Evolutionary conservation across 2,888 invertebrate species (phyloP).

Genomic region (Spatulosminthurus flaviceps): DNA sequence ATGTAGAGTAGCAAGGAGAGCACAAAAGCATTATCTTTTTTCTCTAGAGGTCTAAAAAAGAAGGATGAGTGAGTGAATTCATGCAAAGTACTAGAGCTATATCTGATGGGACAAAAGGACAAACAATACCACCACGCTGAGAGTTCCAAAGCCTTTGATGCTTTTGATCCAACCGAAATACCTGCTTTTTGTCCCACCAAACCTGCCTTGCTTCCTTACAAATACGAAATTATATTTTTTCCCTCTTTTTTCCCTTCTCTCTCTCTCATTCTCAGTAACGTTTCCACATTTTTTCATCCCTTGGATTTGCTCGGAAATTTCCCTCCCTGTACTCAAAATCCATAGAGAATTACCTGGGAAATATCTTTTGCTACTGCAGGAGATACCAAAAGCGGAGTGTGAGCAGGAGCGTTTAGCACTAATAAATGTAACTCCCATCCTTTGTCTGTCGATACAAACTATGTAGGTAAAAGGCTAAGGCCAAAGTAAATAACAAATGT

Average conservation of each 20-base stretch:
- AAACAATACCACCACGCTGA: conserved; percentile 50
- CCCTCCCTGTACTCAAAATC: neutral
- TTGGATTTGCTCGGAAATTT: conserved; percentile 1
- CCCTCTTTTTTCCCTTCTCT: neutral
- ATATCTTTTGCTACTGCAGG: too few relatives aligned
- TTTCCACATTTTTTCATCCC: conserved; percentile 22
- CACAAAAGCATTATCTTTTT: neutral
- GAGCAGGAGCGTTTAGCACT: too few relatives aligned
- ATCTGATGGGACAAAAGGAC: conserved; percentile 39
- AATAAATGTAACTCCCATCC: too few relatives aligned
- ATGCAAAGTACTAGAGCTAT: conserved; percentile 24
- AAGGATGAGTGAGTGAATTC: conserved; percentile 38
- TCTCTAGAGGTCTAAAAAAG: neutral
- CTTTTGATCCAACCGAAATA: conserved; percentile 49
- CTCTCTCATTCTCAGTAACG: neutral
- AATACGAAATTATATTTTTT: neutral
- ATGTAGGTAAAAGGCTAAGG: too few relatives aligned
- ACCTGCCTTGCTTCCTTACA: conserved; percentile 20
- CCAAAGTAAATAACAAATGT: neutral
- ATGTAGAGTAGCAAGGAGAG: too few relatives aligned
- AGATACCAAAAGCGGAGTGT: too few relatives aligned
- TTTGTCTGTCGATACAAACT: too few relatives aligned
- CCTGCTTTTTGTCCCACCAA: conserved; percentile 44
- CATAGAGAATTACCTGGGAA: too few relatives aligned
- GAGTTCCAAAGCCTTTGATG: conserved; percentile 47